Evolutionary conservation across 2,888 invertebrate genomes (phyloP), one percentile per base, ranked within the genome.

Genomic region (Tachina fera): DNA sequence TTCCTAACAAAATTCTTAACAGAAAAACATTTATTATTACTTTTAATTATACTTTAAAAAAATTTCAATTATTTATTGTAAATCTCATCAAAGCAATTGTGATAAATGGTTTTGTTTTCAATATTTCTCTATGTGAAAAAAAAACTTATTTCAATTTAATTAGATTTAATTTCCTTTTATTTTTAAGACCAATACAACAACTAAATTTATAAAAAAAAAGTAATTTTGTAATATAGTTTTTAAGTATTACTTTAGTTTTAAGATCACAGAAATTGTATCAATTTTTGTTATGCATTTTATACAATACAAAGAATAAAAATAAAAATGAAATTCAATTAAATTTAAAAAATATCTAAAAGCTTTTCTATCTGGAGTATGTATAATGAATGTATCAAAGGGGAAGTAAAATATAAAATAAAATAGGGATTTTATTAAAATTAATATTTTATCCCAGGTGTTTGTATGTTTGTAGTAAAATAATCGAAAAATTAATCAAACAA

Each of bases 1-100:
- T 65, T 2, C 43, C n/a, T 53, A 43, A n/a, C 13, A 13, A 76
- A 56, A 14, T 16, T 9, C 47, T 31, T 9, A 11, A 41, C n/a
- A 19, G 6, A n/a, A n/a, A 41, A 47, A 14, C 6, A 31, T 31
- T 31, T 31, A 53, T 63, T 31, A 1, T 60, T 65, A n/a, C 14
- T 22, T 76, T 53, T 68, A 4, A 39, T 65, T 56, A 41, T 60
- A 14, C 9, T 60, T 61, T n/a, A 39, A 51, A 22, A 43, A 14
- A 67, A 43, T 61, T 14, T 41, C 13, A 53, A 45, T 72, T 51
- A 19, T 65, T 47, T 86, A 87, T 87, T 31, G 85, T 87, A 88
- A 89, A 71, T 83, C 91, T 91, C 91, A 91, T 91, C 91, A 91
- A 91, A 91, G 91, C 91, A 89, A 91, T 91, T 91, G 91, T 91